Conservation (phyloP, 2,113 vertebrate species). For the Bubalus kerabau region DNA sequence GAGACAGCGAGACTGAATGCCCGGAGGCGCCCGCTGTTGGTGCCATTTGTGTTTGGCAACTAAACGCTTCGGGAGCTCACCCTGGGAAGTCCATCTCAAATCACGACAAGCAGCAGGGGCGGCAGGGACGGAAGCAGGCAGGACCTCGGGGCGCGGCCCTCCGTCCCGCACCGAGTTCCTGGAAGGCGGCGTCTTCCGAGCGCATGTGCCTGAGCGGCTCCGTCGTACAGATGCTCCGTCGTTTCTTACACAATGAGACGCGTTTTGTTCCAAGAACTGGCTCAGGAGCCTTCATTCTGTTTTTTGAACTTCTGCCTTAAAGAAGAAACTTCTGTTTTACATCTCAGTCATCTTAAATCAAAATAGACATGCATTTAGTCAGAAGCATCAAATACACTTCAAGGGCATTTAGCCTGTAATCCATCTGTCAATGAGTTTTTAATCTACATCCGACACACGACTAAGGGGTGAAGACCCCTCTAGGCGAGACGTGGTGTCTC, state of each 20-base stretch:
- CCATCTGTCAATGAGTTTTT: neutral
- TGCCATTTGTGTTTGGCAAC: no score
- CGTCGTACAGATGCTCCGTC: accelerated
- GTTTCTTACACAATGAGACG: neutral
- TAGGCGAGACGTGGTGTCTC: neutral
- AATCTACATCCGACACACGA: no score
- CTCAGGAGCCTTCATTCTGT: neutral
- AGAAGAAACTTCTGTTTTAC: neutral
- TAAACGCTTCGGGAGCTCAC: neutral
- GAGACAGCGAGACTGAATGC: accelerated
- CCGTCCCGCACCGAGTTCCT: accelerated
- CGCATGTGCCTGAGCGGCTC: accelerated
- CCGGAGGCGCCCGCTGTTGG: accelerated
- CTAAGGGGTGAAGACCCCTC: no score
- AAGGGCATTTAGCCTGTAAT: neutral
- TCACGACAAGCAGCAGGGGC: accelerated
- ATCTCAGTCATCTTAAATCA: neutral
- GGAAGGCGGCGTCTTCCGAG: accelerated
- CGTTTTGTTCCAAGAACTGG: no score
- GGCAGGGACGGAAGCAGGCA: no score
- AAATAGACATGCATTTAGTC: neutral
- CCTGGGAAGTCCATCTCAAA: neutral
- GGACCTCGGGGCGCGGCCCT: accelerated
- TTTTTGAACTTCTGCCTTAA: neutral
- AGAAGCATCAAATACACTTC: neutral